phyloP scores from a whole-genome alignment of 2,888 invertebrate genomes.

The Melipona beecheii region DNA sequence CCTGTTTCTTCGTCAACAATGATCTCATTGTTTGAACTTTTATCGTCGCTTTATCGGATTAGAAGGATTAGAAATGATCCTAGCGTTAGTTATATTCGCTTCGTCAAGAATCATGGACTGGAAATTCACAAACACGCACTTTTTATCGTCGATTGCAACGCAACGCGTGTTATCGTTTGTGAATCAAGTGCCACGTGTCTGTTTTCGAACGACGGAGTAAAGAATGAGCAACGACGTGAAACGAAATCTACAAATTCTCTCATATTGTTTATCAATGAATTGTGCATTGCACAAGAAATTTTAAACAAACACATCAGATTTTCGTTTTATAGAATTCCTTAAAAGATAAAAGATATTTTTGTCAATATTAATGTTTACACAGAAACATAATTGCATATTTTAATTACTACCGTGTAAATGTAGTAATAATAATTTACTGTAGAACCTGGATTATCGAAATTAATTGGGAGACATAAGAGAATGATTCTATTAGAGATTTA shows the following conservation, averaged over 20 bases:
- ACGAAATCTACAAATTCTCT: neutral
- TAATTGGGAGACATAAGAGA: too few relatives aligned
- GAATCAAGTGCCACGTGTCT: conserved; percentile 24
- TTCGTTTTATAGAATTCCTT: too few relatives aligned
- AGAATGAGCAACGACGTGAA: neutral
- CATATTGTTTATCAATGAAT: too few relatives aligned
- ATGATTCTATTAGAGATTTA: too few relatives aligned
- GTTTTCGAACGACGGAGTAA: neutral
- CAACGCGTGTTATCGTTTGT: conserved; percentile 38
- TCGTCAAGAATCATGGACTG: neutral
- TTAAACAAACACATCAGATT: too few relatives aligned
- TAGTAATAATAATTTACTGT: too few relatives aligned
- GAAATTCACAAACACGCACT: conserved; percentile 14
- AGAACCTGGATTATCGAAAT: too few relatives aligned
- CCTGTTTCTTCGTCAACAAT: conserved; percentile 18
- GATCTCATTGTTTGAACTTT: conserved; percentile 43
- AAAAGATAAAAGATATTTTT: too few relatives aligned
- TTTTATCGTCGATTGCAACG: conserved; percentile 46
- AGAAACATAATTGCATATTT: too few relatives aligned
- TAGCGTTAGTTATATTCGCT: neutral
- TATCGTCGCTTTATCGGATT: conserved; percentile 32
- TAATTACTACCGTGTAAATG: too few relatives aligned
- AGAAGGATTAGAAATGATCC: conserved; percentile 14
- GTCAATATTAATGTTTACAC: too few relatives aligned
- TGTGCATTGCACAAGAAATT: too few relatives aligned